Evolutionary conservation across 37 sponge, comb jelly and placozoan species (phyloP), one percentile per base, ranked within the genome.

Genomic region (Axinella damicornis): DNA sequence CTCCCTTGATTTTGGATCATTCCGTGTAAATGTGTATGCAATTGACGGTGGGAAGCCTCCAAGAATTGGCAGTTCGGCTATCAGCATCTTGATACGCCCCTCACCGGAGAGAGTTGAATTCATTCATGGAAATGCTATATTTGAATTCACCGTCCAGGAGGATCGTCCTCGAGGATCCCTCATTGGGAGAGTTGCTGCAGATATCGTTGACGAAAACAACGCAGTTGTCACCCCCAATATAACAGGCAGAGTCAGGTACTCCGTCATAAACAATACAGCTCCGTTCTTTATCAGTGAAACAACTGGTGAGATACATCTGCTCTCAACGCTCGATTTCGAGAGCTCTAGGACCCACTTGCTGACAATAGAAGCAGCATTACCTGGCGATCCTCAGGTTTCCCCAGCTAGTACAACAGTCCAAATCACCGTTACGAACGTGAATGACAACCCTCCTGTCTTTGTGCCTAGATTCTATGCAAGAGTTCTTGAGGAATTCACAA

Each of bases 381-480:
- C 5, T 2, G 22, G 21, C 32, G 18, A 57, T n/a, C 19, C 32
- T 1, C 24, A 31, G 2, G 54, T 69, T 38, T 0, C 21, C 22
- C 39, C 75, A 2, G 40, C 39, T 21, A 71, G 58, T 19, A 24
- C 65, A 9, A 58, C 63, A 17, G 74, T 71, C 21, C 12, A 1
- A 22, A 65, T 79, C 12, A 40, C 31, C 2, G 60, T 89, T 18
- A 22, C 20, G 18, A 77, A 91, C 69, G 53, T 82, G 31, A 85
- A 91, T 70, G 91, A 91, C 33, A 85, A 91, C 65, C 53, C 76
- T 24, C 91, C 91, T 21, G 21, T 25, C 11, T 91, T 91, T 60
- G 32, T 27, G 39, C 74, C 73, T 41, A 12, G 55, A 14, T 38
- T 67, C 63, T 91, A 91, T 36, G 60, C 77, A 35, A 55, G 19